Conservation (phyloP, 2,888 invertebrate genomes). For the Sinotaia quadrata region DNA sequence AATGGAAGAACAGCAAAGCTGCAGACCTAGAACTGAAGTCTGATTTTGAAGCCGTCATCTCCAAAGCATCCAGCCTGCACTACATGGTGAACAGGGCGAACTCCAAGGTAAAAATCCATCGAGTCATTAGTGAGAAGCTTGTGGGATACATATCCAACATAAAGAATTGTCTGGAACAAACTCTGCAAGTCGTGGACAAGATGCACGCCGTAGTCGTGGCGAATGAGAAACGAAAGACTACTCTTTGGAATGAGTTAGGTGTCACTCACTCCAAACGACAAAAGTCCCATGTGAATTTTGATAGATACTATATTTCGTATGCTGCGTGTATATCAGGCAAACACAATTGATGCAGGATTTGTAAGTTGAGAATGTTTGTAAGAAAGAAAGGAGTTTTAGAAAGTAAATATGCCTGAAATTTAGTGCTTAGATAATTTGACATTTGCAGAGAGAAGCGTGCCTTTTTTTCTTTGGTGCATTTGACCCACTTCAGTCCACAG, state of each 20-base stretch:
- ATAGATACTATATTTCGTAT: no score
- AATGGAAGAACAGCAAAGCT: conserved; percentile 7
- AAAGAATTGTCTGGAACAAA: background rate
- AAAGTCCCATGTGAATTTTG: no score
- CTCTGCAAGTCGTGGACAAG: background rate
- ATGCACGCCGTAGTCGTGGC: background rate
- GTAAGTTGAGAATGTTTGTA: no score
- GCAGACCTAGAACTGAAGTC: conserved; percentile 24
- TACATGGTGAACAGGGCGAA: conserved; percentile 12
- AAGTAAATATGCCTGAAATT: no score
- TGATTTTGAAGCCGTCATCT: conserved; percentile 24
- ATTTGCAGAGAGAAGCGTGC: no score
- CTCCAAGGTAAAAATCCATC: background rate
- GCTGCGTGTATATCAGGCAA: no score
- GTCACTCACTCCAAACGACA: background rate
- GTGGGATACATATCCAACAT: conserved; percentile 13
- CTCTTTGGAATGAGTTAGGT: conserved; percentile 13
- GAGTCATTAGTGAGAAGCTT: conserved; percentile 12
- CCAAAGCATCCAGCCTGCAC: conserved; percentile 22
- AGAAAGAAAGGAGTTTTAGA: no score
- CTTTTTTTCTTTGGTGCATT: no score
- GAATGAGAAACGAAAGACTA: background rate
- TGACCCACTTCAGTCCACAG: no score
- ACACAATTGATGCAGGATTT: no score
- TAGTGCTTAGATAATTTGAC: no score